Percentiles rank a stretch among this genome's conserved stretches.
These are phyloP conservation scores for Xylota sylvarum DNA, from an alignment of 2,888 invertebrate genomes.

Conservation along the genomic window DNA sequence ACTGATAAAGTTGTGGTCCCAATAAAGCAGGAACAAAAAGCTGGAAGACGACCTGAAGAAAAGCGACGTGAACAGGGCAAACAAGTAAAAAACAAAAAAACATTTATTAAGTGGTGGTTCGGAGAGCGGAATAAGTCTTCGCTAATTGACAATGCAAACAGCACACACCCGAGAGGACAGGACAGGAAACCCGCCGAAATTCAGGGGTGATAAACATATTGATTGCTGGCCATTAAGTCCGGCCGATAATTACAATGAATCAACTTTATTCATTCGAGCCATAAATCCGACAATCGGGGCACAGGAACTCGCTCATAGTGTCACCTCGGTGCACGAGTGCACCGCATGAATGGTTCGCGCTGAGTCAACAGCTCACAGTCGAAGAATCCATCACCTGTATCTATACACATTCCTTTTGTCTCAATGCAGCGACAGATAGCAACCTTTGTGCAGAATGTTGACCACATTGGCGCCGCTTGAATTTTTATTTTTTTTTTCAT, in stretches of 20 bases:
- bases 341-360: constrained; percentile 41
- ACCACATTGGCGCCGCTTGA: constrained; percentile 66
- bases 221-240: constrained; percentile 74
- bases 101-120: constrained; percentile 70
- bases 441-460: constrained; percentile 63
- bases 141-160: constrained; percentile 74
- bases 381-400: constrained; percentile 75
- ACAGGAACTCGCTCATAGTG: constrained; percentile 65
- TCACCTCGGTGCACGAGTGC: constrained; percentile 56
- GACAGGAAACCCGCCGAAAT: constrained; percentile 63
- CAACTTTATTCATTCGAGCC: constrained; percentile 67
- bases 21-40: constrained; percentile 66
- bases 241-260: constrained; percentile 75
- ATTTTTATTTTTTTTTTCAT: constrained; percentile 19
- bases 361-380: constrained; percentile 61
- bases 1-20: constrained; percentile 76
- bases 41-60: constrained; percentile 16
- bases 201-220: constrained; percentile 73
- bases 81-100: no score
- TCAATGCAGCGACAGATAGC: constrained; percentile 43
- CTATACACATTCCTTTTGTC: constrained; percentile 69
- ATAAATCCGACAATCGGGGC: constrained; percentile 59
- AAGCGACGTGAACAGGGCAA: no score
- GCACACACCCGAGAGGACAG: constrained; percentile 42
- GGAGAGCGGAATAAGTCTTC: constrained; percentile 66